Conservation (phyloP, 2,888 invertebrate species). For the Diarsia dahlii region DNA sequence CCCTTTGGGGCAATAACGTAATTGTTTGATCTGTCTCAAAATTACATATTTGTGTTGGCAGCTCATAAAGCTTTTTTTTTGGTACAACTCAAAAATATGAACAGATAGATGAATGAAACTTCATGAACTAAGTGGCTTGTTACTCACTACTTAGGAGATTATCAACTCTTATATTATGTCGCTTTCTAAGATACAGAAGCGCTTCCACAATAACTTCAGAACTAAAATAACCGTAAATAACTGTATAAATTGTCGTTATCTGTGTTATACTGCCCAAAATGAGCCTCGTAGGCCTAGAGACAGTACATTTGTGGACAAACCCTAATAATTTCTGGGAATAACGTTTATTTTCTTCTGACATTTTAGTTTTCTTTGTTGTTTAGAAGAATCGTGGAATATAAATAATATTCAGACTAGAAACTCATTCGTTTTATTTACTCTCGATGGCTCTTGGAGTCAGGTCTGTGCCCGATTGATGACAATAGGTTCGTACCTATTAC, state of each 20-base stretch:
- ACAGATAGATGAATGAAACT: neutral
- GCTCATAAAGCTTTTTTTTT: too few species aligned
- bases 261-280: conserved; percentile 25
- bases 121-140: neutral
- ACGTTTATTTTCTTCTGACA: conserved; percentile 9
- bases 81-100: too few species aligned
- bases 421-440: neutral
- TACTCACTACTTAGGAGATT: neutral
- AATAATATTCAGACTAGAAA: neutral
- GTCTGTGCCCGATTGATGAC: too few species aligned
- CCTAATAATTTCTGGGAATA: conserved; percentile 34
- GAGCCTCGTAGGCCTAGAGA: conserved; percentile 9
- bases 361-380: conserved; percentile 22
- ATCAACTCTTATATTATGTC: neutral
- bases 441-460: too few species aligned
- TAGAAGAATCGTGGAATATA: neutral
- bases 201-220: conserved; percentile 1
- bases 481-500: too few species aligned
- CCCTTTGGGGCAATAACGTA: neutral
- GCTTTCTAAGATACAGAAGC: neutral
- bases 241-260: conserved; percentile 30
- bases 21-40: neutral
- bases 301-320: conserved; percentile 25
- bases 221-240: conserved; percentile 37
- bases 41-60: too few species aligned